These are phyloP conservation scores for Amphipoea lucens DNA, from an alignment of 2,888 invertebrate species.

Conservation along the genomic window DNA sequence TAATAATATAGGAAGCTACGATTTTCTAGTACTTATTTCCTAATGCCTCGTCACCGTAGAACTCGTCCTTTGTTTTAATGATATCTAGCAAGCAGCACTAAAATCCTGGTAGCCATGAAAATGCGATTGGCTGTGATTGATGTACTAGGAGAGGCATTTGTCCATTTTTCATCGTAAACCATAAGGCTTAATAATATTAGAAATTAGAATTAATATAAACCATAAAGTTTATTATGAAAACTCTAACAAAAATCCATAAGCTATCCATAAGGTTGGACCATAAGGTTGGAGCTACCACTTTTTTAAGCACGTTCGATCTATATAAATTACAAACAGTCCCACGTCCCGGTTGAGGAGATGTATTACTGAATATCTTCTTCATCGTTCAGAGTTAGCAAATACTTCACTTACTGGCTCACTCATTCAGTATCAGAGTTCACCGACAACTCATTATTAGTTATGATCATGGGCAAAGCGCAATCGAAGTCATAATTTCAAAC, in stretches of 20 bases:
- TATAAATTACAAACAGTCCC: neutral
- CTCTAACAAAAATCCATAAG: too few relatives aligned
- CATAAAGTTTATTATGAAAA: too few relatives aligned
- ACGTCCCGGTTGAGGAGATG: neutral
- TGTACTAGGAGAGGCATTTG: too few relatives aligned
- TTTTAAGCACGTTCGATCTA: neutral
- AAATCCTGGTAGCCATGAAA: neutral
- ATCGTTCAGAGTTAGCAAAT: too few relatives aligned
- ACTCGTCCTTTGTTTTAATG: neutral
- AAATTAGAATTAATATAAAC: too few relatives aligned
- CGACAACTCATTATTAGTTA: neutral
- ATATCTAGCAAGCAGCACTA: neutral
- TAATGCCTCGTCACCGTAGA: slow-evolving; percentile 9
- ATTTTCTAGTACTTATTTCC: neutral
- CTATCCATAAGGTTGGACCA: too few relatives aligned
- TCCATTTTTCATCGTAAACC: too few relatives aligned
- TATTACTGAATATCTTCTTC: neutral
- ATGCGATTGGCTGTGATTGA: neutral
- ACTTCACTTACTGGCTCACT: neutral
- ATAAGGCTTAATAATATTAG: too few relatives aligned
- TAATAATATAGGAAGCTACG: slow-evolving; percentile 16
- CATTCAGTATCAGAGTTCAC: neutral
- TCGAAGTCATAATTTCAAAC: slow-evolving; percentile 26
- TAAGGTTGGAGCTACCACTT: too few relatives aligned
- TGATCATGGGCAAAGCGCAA: neutral